phyloP scores from a whole-genome alignment of 2,888 invertebrate genomes.

The Meteorus cinctellus region DNA sequence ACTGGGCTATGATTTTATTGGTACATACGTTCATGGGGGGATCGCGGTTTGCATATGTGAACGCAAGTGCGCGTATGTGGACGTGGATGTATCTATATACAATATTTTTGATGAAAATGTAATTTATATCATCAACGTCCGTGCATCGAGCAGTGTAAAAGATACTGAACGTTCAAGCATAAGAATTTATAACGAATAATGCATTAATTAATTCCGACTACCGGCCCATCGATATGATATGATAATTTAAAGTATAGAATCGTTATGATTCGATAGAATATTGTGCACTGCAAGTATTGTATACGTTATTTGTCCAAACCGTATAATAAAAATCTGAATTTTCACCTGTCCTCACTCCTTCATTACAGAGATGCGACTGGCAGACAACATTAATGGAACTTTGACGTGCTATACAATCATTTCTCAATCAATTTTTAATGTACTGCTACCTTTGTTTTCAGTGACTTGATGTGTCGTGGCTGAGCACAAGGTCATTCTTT shows the following conservation, averaged over 20 bases:
- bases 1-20: background rate
- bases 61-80: background rate
- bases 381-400: slow-evolving; percentile 34
- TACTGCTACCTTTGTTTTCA: slow-evolving; percentile 66
- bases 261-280: slow-evolving; percentile 38
- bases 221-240: slow-evolving; percentile 48
- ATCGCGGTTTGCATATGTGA: no score
- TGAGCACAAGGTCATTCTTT: slow-evolving; percentile 71
- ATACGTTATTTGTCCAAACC: background rate
- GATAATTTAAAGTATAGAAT: slow-evolving; percentile 5
- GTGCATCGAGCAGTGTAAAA: background rate
- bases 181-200: background rate
- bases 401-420: slow-evolving; percentile 20
- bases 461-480: slow-evolving; percentile 69
- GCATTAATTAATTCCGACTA: slow-evolving; percentile 37
- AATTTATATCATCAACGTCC: background rate
- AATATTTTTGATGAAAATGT: background rate
- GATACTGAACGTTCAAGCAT: background rate
- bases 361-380: slow-evolving; percentile 24
- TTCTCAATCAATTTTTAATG: slow-evolving; percentile 49
- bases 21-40: no score
- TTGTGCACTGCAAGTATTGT: slow-evolving; percentile 42
- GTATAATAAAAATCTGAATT: background rate
- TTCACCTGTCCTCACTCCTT: background rate
- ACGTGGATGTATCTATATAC: background rate